Evolutionary conservation across 2,113 vertebrate species (phyloP), one percentile per base, ranked within the genome.

Genomic region (Xyliphius kryptos): DNA sequence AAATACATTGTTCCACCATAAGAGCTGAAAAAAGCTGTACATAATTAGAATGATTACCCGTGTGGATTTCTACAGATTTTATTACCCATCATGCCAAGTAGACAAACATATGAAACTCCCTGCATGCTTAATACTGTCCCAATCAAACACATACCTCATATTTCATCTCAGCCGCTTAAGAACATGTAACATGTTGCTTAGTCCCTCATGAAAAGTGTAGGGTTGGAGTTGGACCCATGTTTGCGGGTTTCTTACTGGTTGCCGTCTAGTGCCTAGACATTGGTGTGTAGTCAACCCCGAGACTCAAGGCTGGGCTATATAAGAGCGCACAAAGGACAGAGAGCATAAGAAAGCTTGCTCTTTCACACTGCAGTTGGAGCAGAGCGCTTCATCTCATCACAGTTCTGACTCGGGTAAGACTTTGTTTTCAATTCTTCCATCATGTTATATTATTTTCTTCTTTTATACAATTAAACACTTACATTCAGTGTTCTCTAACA

Each of bases 221-320:
- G 15, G 13, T 5, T 46, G 43, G 14, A n/a, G 12, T 46, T 47
- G 61, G 22, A 56, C 32, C 47, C 16, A 26, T 51, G 48, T 44
- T 9, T 37, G 61, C 12, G 6, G 22, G 47, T 49, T 69, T 66
- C 41, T 49, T 56, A 22, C 36, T n/a, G 26, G 38, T 40, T 62
- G 40, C 70, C 57, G 66, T 67, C 63, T 72, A 57, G 63, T 67
- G 72, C 70, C 63, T 55, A 60, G 58, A 38, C 54, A 40, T 55
- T 67, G 72, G 72, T 66, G 46, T 37, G 40, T 19, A 60, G 75
- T 67, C 66, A 57, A 70, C 56, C 63, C 69, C 61, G 16, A 43
- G 48, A 67, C 63, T 73, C 48, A n/a, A 56, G 17, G 43, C 37
- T 49, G 37, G 41, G 59, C 67, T 77, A 74, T 77, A 74, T 68